Evolutionary conservation across 2,888 invertebrate species (phyloP), one percentile per base, ranked within the genome.

Genomic region (Cantharis rufa): DNA sequence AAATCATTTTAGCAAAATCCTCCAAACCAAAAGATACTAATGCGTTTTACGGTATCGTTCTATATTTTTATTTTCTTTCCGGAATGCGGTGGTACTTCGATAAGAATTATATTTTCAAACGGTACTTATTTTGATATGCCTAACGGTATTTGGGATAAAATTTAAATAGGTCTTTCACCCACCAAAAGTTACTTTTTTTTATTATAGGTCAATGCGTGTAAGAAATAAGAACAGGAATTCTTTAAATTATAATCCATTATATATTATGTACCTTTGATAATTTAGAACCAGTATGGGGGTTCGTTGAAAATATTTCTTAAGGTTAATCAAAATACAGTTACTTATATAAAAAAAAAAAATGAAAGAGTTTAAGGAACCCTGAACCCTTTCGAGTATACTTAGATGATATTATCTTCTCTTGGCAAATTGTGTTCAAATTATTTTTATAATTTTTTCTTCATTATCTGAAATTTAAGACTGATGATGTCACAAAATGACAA

Each of bases 61-160:
- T n/a, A 48, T 48, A 48, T 48, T 48, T 48, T 48, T 48, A 48
- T 48, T 48, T n/a, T n/a, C n/a, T 48, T 48, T 48, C 48, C 48
- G n/a, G 61, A 69, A 74, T 63, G 16, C 69, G 48, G 70, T 69
- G n/a, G 32, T 48, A 61, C 24, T 69, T 69, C 16, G 70, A 69
- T 69, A 76, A 69, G 62, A n/a, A 32, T 75, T 71, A 69, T 76
- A 69, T 72, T 76, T 72, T 72, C 62, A 28, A 72, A 76, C 76
- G 72, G 76, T 76, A 48, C 48, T n/a, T 76, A 72, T 61, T 76
- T 76, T 63, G 32, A 71, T 69, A 76, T 72, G 69, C 15, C 15
- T 72, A 76, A 72, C 72, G 71, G 75, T 72, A 69, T 15, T 70
- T 76, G 18, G 75, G 75, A 76, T 76, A 76, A 76, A 69, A 76